Evolutionary conservation across 1,140 invertebrate genomes (phyloP).

Genomic region (Drosophila kohkoa): DNA sequence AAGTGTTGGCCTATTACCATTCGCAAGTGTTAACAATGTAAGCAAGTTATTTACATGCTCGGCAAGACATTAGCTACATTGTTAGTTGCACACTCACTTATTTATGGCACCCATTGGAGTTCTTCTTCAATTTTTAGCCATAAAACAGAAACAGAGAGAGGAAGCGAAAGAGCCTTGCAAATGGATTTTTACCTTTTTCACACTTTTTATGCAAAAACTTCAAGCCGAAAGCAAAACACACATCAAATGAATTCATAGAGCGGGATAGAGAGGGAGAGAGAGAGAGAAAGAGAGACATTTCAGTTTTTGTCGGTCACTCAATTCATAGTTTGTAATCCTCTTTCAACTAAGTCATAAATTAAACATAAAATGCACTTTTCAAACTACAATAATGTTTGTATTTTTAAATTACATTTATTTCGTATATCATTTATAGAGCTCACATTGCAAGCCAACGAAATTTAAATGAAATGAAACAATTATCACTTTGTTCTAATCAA

Average conservation of each 20-base stretch:
- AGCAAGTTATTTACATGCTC: conserved; percentile 15
- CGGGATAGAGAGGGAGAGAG: too few species aligned
- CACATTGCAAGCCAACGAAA: too few species aligned
- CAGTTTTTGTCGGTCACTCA: background rate
- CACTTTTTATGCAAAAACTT: conserved; percentile 28
- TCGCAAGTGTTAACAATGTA: conserved; percentile 17
- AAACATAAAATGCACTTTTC: background rate
- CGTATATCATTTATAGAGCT: too few species aligned
- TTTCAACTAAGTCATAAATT: background rate
- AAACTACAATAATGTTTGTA: background rate
- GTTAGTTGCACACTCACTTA: background rate
- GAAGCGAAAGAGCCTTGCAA: background rate
- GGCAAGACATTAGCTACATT: conserved; percentile 18
- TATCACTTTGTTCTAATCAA: too few species aligned
- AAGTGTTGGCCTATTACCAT: background rate
- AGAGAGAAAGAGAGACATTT: background rate
- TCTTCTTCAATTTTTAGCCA: background rate
- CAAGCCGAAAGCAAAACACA: background rate
- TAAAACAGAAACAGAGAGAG: background rate
- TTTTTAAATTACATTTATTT: background rate
- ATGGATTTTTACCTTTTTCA: conserved; percentile 18
- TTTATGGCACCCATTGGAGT: background rate
- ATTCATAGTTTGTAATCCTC: conserved; percentile 13
- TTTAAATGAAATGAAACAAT: too few species aligned
- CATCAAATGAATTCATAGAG: background rate